Base-by-base conservation (phyloP, 2,888 invertebrate species). In the Tetragonula carbonaria region DNA sequence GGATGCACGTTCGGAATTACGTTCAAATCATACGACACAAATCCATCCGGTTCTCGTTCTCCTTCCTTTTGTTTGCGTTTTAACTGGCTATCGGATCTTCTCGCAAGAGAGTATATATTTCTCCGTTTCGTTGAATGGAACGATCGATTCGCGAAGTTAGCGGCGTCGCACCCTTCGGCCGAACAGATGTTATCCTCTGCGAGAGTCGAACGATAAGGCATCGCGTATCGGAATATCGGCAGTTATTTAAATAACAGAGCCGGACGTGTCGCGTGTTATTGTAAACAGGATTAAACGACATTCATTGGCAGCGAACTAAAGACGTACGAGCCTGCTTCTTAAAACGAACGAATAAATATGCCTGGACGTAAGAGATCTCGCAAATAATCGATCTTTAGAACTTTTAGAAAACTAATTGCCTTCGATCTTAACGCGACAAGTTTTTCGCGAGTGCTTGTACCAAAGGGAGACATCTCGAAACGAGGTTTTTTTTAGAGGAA, bases 1-100 rank as follows among this genome's bases (percentile, higher is more conserved):
- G 82, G 86, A 86, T 82, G 81, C 74, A 63, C 66, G 45, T 45
- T 45, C 50, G 53, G 59, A 74, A 77, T 80, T 33, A 62, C 50
- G 65, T 53, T 23, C 8, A 8, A 45, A 45, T 45, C 11, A 8
- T 45, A 45, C 33, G 65, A 57, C 59, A 23, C n/a, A 33, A 75
- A 74, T 82, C 50, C 53, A 6, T 68, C 21, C 53, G n/a, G 33
- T 68, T 55, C 67, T 72, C 50, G 45, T 62, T 65, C 51, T 28
- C 5, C 16, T 23, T 33, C n/a, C 50, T 38, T 57, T 45, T 63
- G 28, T 74, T 71, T 55, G 38, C 16, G 8, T 21, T 53, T 55
- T 65, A 45, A 75, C 45, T 28, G 38, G 8, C 0, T 65, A 63
- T 55, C 55, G 66, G 28, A 62, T 28, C 59, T 53, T 38, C 16